Evolutionary conservation across 2,113 vertebrate species (phyloP).

Genomic region (Ranitomeya imitator): DNA sequence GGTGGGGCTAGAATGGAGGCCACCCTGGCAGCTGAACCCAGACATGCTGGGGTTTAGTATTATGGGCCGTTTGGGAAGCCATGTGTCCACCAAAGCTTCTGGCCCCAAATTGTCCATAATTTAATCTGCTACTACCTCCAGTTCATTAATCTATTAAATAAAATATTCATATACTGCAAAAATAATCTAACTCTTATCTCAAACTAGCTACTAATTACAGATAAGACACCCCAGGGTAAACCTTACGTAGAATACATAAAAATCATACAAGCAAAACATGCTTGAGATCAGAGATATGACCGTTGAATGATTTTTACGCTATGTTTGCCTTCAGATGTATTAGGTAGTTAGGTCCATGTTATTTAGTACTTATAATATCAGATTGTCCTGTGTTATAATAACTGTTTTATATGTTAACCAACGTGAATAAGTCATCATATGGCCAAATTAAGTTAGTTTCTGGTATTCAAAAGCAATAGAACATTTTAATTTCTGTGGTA

Average conservation of each 20-base stretch:
- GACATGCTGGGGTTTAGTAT: no score
- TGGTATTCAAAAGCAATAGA: neutral
- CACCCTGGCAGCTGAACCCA: no score
- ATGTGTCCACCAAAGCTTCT: no score
- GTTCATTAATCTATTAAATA: neutral
- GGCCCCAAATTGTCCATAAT: no score
- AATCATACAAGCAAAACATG: slow-evolving; percentile 20
- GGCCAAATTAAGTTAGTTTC: neutral
- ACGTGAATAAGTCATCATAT: neutral
- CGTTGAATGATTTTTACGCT: neutral
- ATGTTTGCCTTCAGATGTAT: neutral
- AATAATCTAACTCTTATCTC: neutral
- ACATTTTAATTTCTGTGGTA: neutral
- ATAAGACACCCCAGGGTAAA: neutral
- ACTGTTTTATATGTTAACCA: slow-evolving; percentile 11
- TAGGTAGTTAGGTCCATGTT: neutral
- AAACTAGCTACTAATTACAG: neutral
- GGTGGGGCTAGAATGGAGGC: no score
- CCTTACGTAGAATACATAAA: neutral
- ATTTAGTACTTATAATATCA: neutral
- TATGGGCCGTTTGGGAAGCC: no score
- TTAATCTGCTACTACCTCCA: neutral
- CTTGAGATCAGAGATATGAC: slow-evolving; percentile 11
- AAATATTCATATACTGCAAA: neutral
- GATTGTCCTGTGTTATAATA: neutral